These are phyloP conservation scores for Leuciscus waleckii DNA, from an alignment of 2,797 vertebrate species.

Conservation along the genomic window DNA sequence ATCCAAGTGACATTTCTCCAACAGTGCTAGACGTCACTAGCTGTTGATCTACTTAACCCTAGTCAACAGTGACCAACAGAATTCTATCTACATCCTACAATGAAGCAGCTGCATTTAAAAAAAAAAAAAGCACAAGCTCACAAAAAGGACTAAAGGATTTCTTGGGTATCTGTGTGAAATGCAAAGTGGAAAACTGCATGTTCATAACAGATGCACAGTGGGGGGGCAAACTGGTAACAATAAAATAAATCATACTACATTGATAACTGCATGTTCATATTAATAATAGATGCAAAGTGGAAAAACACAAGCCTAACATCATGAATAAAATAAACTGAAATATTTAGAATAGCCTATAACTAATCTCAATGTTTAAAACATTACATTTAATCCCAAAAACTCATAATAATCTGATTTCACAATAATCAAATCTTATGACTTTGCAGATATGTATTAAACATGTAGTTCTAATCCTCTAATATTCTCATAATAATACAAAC, in stretches of 20 bases:
- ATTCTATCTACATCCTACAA: neutral
- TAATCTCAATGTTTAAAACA: neutral
- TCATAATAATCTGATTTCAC: neutral
- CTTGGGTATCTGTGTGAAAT: neutral
- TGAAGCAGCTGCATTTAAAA: neutral
- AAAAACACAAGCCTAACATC: neutral
- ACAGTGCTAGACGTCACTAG: conserved; percentile 16
- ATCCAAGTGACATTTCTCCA: conserved; percentile 40
- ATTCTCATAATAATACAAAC: neutral
- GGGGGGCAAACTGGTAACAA: neutral
- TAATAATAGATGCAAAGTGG: neutral
- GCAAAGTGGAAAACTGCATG: neutral
- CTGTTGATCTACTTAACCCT: conserved; percentile 28
- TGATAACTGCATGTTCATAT: neutral
- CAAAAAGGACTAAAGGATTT: neutral
- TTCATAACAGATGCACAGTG: neutral
- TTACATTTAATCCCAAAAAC: neutral
- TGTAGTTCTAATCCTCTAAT: neutral
- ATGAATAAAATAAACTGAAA: too few species aligned
- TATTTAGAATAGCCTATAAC: neutral
- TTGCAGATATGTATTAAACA: neutral
- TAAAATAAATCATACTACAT: neutral
- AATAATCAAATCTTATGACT: neutral
- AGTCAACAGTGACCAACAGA: conserved; percentile 11
- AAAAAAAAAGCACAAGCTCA: neutral